Conservation (phyloP, 30 jellyfish, hydroid and myxozoan species). For the Chironex yamaguchii region DNA sequence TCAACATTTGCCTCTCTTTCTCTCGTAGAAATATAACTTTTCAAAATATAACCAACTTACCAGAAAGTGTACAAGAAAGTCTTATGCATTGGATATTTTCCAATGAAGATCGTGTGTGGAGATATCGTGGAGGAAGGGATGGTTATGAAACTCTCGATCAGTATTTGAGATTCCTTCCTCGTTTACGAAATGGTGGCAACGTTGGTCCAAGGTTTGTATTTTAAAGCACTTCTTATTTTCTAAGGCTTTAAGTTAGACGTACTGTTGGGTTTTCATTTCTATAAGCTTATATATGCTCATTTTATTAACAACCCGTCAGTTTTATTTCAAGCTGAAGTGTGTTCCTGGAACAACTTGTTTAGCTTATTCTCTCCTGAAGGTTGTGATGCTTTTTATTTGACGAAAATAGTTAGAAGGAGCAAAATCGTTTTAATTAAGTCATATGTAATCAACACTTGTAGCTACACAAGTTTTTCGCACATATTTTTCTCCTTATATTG, state of each 20-base stretch:
- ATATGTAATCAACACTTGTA: no score
- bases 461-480: no score
- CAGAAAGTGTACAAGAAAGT: conserved; percentile 69
- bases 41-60: conserved; percentile 37
- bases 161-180: conserved; percentile 68
- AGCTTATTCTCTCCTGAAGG: no score
- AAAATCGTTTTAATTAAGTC: no score
- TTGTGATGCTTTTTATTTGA: no score
- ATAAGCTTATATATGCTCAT: neutral
- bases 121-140: conserved; percentile 94
- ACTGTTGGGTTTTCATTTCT: neutral
- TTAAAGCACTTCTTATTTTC: neutral
- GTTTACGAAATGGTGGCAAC: conserved; percentile 13
- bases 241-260: neutral
- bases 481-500: neutral
- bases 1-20: no score
- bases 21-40: conserved; percentile 38
- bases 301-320: no score
- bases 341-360: no score
- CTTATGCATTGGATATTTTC: conserved; percentile 88
- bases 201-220: neutral
- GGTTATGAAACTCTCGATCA: conserved; percentile 84
- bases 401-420: no score
- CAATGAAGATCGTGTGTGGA: conserved; percentile 94
- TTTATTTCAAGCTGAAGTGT: no score